A percentile compares a stretch with the other conserved stretches of the same genome.
phyloP scores from a whole-genome alignment of 2,888 invertebrate species.

The Apamea epomidion region DNA sequence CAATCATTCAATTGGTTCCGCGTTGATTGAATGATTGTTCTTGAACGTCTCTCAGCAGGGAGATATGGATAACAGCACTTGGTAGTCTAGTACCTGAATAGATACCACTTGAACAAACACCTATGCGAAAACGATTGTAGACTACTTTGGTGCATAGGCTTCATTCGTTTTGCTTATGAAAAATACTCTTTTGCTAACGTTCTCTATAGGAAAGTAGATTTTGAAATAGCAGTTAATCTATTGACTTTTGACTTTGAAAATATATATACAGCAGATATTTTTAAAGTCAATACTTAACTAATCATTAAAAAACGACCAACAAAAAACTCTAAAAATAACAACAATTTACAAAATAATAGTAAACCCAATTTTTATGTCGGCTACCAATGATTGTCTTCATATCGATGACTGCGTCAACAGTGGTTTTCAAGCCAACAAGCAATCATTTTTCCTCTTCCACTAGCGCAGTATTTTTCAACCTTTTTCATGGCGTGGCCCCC shows the following conservation, averaged over 20 bases:
- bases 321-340: too few species aligned
- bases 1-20: slow-evolving; percentile 23
- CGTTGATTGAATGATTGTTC: slow-evolving; percentile 29
- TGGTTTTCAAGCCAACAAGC: background rate
- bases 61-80: background rate
- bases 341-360: too few species aligned
- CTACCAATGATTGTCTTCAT: too few species aligned
- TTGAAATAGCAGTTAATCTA: background rate
- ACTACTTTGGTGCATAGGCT: background rate
- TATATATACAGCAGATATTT: too few species aligned
- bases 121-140: background rate
- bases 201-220: too few species aligned
- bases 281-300: too few species aligned
- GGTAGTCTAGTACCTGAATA: background rate
- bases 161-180: background rate
- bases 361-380: too few species aligned
- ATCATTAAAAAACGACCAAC: too few species aligned
- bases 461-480: too few species aligned
- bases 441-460: background rate
- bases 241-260: too few species aligned
- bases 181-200: background rate
- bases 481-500: too few species aligned
- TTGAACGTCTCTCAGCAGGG: background rate
- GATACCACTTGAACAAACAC: background rate
- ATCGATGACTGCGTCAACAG: too few species aligned